Evolutionary conservation across 2,113 vertebrate species (phyloP), one percentile per base, ranked within the genome.

Genomic region (Psittacula cyanocephala): DNA sequence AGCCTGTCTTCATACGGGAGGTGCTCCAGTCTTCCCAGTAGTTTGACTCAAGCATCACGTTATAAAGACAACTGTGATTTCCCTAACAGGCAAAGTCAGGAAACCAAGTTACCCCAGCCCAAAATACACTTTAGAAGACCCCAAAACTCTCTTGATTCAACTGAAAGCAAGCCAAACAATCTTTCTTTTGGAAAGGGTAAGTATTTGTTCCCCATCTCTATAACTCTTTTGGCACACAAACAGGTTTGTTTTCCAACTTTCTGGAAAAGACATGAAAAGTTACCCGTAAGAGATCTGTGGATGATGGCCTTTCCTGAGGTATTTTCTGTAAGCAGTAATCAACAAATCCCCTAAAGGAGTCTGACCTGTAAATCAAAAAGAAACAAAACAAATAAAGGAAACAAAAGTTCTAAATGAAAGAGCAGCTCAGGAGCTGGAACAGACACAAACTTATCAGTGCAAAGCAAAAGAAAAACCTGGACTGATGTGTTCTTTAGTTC

Each of bases 251-350:
- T 14, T 63, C 76, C n/a, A 80, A 16, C 60, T 35, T 82, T 80
- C n/a, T 62, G 60, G 63, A 95, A 95, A 53, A 97, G 43, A 71
- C 60, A 41, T 89, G 77, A 95, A 95, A 96, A 92, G 63, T 99
- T 98, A 99, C 99, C 98, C 97, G 98, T 98, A 99, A 98, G 79
- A 99, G 98, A 96, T 99, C 99, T 81, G 97, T 98, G 55, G 99
- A 99, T 8, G 99, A 99, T 86, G 99, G 99, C 97, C 99, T 98
- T 98, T 99, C 99, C 98, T 99, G 99, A 99, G 99, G 99, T 98
- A 99, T 99, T 98, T 99, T 99, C 98, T 99, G 99, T 98, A 99
- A 99, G 99, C 99, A 99, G 98, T 99, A 99, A 98, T 99, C 99
- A 93, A 99, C 99, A 95, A 99, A 99, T 98, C 98, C 99, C 97